Base-by-base conservation (phyloP, 2,113 vertebrate species). In the Ranitomeya variabilis region DNA sequence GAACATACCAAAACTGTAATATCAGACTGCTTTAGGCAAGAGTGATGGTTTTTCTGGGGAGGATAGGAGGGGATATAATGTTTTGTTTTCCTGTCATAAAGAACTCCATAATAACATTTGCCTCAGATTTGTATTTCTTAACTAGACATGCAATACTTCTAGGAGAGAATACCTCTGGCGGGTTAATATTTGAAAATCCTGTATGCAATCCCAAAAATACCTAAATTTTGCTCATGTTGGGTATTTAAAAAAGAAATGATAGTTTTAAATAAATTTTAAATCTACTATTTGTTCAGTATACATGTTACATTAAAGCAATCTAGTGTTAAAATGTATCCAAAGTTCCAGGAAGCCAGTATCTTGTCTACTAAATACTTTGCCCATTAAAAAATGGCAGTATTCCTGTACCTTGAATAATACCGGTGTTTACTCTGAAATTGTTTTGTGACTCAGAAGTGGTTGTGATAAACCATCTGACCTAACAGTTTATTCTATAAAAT, bases 401-500 rank as follows among this genome's bases (percentile, higher is more conserved):
- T 79, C 19, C 7, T 37, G 16, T 45, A 12, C 12, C n/a, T 54
- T 54, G 10, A 54, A 8, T 13, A 51, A 77, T 26, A 78, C 19
- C n/a, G 51, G 8, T n/a, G 64, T 55, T 55, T 18, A 55, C 19
- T 55, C 77, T 79, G 52, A 31, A 31, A 80, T 31, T 60, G 23
- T 80, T 80, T 60, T 62, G 23, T 60, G 19, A 64, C 57, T 64
- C 31, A 45, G 19, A 31, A 64, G 59, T 31, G n/a, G n/a, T n/a
- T n/a, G n/a, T n/a, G n/a, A n/a, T n/a, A n/a, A n/a, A n/a, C n/a
- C n/a, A n/a, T n/a, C n/a, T n/a, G n/a, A n/a, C 19, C 14, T 9
- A 73, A 26, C 23, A 74, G 52, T 26, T 85, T n/a, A 71, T 71
- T 85, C 83, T 85, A 67, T 85, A 85, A 85, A 73, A 55, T 69